A percentile compares a stretch with the other conserved stretches of the same genome.
Conservation (phyloP, 2,113 vertebrate species). For the Axis porcinus region DNA sequence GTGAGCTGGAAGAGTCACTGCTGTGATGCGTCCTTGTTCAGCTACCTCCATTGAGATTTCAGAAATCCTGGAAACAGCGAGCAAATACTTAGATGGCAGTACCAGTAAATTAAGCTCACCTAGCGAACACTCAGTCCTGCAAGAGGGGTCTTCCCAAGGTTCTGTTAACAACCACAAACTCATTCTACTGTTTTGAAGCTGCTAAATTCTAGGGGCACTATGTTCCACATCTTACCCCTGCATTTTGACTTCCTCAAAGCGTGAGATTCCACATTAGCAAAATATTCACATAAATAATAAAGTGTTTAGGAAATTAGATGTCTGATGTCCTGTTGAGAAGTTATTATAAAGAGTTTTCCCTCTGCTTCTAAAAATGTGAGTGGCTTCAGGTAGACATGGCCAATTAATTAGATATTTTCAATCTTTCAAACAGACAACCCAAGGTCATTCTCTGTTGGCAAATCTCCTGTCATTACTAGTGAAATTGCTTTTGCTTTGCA, state of each 20-base stretch:
- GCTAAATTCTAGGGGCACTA: neutral
- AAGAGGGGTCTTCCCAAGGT: neutral
- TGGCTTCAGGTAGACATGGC: slow-evolving; percentile 15
- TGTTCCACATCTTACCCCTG: neutral
- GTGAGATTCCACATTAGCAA: slow-evolving; percentile 15
- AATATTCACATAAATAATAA: slow-evolving; percentile 18
- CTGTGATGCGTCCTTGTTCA: slow-evolving; percentile 81
- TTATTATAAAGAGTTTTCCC: slow-evolving; percentile 21
- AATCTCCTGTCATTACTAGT: neutral
- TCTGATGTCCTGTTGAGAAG: slow-evolving; percentile 22
- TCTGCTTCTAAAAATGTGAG: slow-evolving; percentile 18
- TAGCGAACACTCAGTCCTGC: neutral
- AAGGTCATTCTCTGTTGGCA: slow-evolving; percentile 1
- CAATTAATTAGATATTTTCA: slow-evolving; percentile 51
- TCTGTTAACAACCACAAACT: neutral
- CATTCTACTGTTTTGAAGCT: neutral
- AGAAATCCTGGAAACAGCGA: slow-evolving; percentile 87
- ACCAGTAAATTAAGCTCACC: neutral
- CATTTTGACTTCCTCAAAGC: neutral
- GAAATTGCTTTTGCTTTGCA: slow-evolving; percentile 51
- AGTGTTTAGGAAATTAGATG: slow-evolving; percentile 8
- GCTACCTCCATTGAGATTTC: slow-evolving; percentile 94
- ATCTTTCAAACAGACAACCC: slow-evolving; percentile 31
- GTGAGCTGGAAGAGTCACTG: slow-evolving; percentile 82
- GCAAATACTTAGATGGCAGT: neutral